phyloP scores from a whole-genome alignment of 2,888 invertebrate species.

The Cryptocheilus praepositus region DNA sequence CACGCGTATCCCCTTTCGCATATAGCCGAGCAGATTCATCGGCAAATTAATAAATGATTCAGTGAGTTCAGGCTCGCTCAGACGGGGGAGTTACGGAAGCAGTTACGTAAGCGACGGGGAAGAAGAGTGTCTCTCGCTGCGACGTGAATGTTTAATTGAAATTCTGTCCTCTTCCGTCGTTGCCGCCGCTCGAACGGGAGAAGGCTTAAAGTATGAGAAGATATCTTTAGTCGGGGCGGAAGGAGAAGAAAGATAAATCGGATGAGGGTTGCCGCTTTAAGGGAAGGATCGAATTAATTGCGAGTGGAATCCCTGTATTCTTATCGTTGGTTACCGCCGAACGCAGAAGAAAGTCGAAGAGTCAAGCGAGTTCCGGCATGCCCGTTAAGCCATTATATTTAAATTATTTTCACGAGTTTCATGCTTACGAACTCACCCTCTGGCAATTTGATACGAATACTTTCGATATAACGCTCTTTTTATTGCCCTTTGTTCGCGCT shows the following conservation, averaged over 20 bases:
- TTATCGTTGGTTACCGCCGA: neutral
- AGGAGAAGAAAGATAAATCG: neutral
- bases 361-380: neutral
- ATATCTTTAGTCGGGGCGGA: slow-evolving; percentile 20
- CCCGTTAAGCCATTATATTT: slow-evolving; percentile 8
- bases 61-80: slow-evolving; percentile 12
- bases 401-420: slow-evolving; percentile 1
- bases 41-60: slow-evolving; percentile 53
- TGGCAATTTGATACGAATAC: too few relatives aligned
- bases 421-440: too few relatives aligned
- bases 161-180: slow-evolving; percentile 34
- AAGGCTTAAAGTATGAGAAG: slow-evolving; percentile 33
- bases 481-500: too few relatives aligned
- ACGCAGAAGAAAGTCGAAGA: neutral
- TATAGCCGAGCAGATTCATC: slow-evolving; percentile 34
- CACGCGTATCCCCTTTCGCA: neutral
- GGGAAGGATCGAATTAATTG: slow-evolving; percentile 37
- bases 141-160: slow-evolving; percentile 50
- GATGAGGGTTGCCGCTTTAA: slow-evolving; percentile 12
- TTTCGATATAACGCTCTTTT: too few relatives aligned
- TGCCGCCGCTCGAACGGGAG: slow-evolving; percentile 28
- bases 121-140: slow-evolving; percentile 17
- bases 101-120: slow-evolving; percentile 36
- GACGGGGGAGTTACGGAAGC: slow-evolving; percentile 14
- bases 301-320: slow-evolving; percentile 31